Percentiles rank a stretch among this genome's conserved stretches.
Evolutionary conservation across 2,888 invertebrate genomes (phyloP).

Genomic region (Pandemis cinnamomeana): DNA sequence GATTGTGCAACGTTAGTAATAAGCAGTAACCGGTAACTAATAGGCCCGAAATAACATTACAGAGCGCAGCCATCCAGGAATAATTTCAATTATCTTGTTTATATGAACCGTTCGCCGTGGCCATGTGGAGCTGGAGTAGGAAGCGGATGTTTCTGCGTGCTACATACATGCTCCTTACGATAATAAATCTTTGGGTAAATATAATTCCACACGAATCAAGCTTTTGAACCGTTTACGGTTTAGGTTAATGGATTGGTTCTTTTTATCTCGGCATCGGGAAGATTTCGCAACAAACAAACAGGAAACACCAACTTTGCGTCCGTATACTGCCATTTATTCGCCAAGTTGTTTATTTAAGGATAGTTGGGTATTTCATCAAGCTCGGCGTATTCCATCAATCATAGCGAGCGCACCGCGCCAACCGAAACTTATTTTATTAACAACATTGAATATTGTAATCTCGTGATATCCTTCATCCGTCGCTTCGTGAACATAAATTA

Average conservation of each 20-base stretch:
- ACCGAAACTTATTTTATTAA: slow-evolving; percentile 33
- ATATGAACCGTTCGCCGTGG: slow-evolving; percentile 34
- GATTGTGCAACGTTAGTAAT: not conserved
- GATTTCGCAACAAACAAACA: slow-evolving; percentile 32
- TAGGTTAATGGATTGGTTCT: slow-evolving; percentile 27
- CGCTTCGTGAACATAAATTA: slow-evolving; percentile 35
- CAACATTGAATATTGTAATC: slow-evolving; percentile 31
- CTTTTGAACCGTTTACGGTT: slow-evolving; percentile 28
- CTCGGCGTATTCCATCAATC: slow-evolving; percentile 25
- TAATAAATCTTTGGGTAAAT: slow-evolving; percentile 54
- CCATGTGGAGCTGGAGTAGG: slow-evolving; percentile 47
- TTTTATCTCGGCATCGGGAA: slow-evolving; percentile 8
- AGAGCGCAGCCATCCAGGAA: slow-evolving; percentile 25
- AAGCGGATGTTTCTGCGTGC: slow-evolving; percentile 61
- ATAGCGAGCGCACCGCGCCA: slow-evolving; percentile 11
- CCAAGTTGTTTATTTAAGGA: slow-evolving; percentile 36
- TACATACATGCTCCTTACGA: slow-evolving; percentile 54
- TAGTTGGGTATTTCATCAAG: slow-evolving; percentile 37
- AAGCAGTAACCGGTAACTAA: not conserved
- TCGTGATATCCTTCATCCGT: slow-evolving; percentile 36
- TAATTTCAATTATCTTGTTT: slow-evolving; percentile 41
- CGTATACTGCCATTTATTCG: slow-evolving; percentile 23
- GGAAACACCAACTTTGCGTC: slow-evolving; percentile 17
- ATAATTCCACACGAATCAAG: slow-evolving; percentile 29
- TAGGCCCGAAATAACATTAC: slow-evolving; percentile 22